phyloP scores from a whole-genome alignment of 1,140 invertebrate species.

The Ostrea edulis region DNA sequence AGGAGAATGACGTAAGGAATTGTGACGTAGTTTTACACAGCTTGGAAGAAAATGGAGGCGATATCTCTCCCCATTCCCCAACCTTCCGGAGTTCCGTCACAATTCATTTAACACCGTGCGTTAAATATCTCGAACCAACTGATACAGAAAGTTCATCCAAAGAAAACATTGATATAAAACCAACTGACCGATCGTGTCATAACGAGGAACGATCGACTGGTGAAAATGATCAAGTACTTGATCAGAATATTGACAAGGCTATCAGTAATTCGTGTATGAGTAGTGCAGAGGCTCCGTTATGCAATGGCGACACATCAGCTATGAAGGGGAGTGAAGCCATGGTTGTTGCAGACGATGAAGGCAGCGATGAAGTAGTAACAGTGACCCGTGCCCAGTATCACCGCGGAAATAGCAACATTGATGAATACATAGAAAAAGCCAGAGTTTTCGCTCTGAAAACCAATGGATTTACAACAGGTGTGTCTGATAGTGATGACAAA shows the following conservation, averaged over 20 bases:
- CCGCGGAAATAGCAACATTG: background rate
- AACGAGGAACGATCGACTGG: background rate
- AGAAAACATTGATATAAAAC: conserved; percentile 1
- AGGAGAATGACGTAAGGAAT: background rate
- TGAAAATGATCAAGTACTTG: conserved; percentile 22
- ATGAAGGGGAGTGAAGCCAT: background rate
- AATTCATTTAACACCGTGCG: conserved; percentile 21
- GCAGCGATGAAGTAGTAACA: background rate
- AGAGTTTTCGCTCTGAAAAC: background rate
- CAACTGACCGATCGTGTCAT: background rate
- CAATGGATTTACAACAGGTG: background rate
- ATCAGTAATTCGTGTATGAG: conserved; percentile 27
- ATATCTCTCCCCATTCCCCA: background rate
- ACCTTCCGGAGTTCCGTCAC: conserved; percentile 15
- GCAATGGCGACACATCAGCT: conserved; percentile 1
- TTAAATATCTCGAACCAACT: background rate
- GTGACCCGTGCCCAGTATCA: background rate
- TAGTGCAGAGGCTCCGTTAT: background rate
- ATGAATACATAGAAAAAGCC: conserved; percentile 7
- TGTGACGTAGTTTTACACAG: background rate
- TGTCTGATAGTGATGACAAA: background rate
- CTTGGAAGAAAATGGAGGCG: background rate
- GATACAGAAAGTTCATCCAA: conserved; percentile 11
- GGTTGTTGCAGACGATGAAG: background rate
- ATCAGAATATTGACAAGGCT: conserved; percentile 16